These are phyloP conservation scores for Diloba caeruleocephala DNA, from an alignment of 2,888 invertebrate genomes.

Conservation along the genomic window DNA sequence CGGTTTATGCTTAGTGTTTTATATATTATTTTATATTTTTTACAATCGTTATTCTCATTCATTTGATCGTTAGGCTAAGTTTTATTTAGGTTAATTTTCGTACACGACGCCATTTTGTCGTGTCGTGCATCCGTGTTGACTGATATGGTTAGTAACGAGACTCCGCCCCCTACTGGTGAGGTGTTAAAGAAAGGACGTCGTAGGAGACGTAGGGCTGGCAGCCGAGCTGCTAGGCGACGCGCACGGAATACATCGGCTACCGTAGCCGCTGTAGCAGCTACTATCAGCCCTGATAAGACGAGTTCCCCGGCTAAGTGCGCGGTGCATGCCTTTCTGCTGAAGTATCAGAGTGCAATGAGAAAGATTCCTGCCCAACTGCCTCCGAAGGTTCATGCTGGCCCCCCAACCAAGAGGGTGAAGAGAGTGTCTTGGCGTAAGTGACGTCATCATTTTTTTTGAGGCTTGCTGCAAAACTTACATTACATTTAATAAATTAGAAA, in stretches of 20 bases:
- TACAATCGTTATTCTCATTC: constrained; percentile 58
- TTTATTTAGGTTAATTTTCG: constrained; percentile 60
- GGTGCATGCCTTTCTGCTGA: constrained; percentile 78
- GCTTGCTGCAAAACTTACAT: not conserved
- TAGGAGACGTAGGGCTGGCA: constrained; percentile 71
- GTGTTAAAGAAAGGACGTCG: constrained; percentile 68
- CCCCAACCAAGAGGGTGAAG: constrained; percentile 81
- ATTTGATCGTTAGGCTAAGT: constrained; percentile 55
- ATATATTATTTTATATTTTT: constrained; percentile 51
- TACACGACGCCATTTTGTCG: constrained; percentile 76
- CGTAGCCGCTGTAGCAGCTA: constrained; percentile 39
- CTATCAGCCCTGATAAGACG: constrained; percentile 42
- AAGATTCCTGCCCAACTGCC: constrained; percentile 79
- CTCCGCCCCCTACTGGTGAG: constrained; percentile 56
- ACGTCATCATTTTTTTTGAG: constrained; percentile 8
- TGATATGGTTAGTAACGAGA: constrained; percentile 75
- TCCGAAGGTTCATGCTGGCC: constrained; percentile 79
- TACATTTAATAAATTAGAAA: not conserved
- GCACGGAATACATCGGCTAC: constrained; percentile 64
- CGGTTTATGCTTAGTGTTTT: constrained; percentile 58
- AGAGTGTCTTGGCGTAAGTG: constrained; percentile 86
- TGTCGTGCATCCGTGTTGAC: constrained; percentile 52
- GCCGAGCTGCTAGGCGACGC: constrained; percentile 69
- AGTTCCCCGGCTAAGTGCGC: constrained; percentile 77
- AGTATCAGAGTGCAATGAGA: constrained; percentile 80